Evolutionary conservation across 2,888 invertebrate species (phyloP).

Genomic region (Griposia aprilina): DNA sequence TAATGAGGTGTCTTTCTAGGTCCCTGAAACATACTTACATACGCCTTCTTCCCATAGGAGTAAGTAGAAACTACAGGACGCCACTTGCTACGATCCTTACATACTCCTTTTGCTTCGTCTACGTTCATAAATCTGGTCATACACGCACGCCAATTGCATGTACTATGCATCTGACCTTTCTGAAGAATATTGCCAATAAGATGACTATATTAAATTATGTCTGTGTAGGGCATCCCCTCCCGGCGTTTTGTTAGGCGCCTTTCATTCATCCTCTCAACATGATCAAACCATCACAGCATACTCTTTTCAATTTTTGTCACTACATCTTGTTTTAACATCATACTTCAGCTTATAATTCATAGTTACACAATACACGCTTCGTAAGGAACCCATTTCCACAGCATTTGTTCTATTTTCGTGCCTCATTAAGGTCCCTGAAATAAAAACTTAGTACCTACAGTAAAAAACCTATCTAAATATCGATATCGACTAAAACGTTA

Average conservation of each 20-base stretch:
- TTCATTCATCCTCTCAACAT: neutral
- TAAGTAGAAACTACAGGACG: too few species aligned
- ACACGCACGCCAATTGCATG: too few species aligned
- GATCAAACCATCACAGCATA: neutral
- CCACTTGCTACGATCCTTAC: too few species aligned
- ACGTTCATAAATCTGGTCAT: too few species aligned
- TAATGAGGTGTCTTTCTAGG: neutral
- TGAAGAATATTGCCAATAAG: too few species aligned
- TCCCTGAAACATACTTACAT: too few species aligned
- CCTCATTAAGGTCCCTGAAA: neutral
- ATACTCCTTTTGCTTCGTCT: too few species aligned
- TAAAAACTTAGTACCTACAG: neutral
- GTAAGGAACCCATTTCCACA: neutral
- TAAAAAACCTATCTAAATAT: neutral
- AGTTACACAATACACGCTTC: neutral
- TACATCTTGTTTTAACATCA: neutral
- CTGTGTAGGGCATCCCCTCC: too few species aligned
- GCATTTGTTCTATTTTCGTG: neutral
- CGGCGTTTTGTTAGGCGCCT: neutral
- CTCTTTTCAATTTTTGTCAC: neutral
- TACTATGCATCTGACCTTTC: too few species aligned
- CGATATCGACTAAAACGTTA: slow-evolving; percentile 40
- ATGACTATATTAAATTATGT: too few species aligned
- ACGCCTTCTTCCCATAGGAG: too few species aligned
- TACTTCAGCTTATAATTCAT: neutral